Percentiles rank a stretch among this genome's conserved stretches.
Conservation (phyloP, 2,113 vertebrate genomes). For the Epinephelus lanceolatus region DNA sequence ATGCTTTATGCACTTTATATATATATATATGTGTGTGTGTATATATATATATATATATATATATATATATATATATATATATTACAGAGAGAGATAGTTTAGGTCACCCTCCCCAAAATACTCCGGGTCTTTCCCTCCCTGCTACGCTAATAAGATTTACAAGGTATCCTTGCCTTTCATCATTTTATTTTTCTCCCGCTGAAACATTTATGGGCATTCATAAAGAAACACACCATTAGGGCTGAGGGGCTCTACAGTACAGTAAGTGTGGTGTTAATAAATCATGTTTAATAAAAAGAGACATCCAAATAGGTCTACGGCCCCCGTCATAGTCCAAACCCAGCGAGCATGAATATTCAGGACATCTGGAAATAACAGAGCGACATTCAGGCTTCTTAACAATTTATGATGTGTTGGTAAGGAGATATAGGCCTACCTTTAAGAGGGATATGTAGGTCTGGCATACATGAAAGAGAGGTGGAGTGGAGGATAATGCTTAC, state of each 20-base stretch:
- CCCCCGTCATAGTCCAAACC: slow-evolving; percentile 58
- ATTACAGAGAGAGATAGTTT: neutral
- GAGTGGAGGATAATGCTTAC: slow-evolving; percentile 9
- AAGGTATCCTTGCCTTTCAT: slow-evolving; percentile 75
- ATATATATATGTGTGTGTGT: too few species aligned
- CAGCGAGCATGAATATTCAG: slow-evolving; percentile 68
- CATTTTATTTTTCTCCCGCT: slow-evolving; percentile 77
- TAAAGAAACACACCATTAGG: slow-evolving; percentile 82
- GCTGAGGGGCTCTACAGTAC: slow-evolving; percentile 75
- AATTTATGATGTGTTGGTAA: slow-evolving; percentile 54
- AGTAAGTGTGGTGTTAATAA: slow-evolving; percentile 79
- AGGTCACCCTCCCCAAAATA: slow-evolving; percentile 26
- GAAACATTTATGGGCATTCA: slow-evolving; percentile 83
- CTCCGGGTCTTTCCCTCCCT: slow-evolving; percentile 29
- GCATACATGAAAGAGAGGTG: slow-evolving; percentile 8
- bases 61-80: neutral
- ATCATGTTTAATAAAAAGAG: slow-evolving; percentile 80
- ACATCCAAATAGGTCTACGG: slow-evolving; percentile 67
- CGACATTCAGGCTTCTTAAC: slow-evolving; percentile 38
- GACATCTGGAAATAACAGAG: slow-evolving; percentile 67
- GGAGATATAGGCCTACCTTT: slow-evolving; percentile 23
- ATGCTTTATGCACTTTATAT: slow-evolving; percentile 29
- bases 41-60: slow-evolving; percentile 2
- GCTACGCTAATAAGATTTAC: slow-evolving; percentile 78
- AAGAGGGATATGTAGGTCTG: neutral